phyloP scores from a whole-genome alignment of 2,113 vertebrate species.

The Barnardius zonarius region DNA sequence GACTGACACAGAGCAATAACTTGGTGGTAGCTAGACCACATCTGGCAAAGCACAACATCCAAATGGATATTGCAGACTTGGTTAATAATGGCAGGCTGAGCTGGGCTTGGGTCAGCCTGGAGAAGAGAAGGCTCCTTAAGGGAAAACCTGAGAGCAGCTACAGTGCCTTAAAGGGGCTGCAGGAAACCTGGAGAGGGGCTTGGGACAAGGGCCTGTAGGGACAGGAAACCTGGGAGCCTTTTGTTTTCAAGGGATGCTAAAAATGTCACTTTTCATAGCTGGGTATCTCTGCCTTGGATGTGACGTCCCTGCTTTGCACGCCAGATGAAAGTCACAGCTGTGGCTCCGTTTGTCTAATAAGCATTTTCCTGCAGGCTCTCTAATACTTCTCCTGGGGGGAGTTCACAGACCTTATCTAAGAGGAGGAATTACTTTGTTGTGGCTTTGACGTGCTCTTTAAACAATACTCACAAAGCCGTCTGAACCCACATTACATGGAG shows the following conservation, averaged over 20 bases:
- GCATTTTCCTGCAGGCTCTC: background rate
- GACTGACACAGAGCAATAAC: background rate
- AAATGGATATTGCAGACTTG: background rate
- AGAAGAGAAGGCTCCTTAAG: background rate
- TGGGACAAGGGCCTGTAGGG: too few relatives aligned
- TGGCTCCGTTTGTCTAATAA: slow-evolving; percentile 36
- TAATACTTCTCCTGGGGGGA: background rate
- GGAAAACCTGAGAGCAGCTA: background rate
- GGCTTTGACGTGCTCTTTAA: background rate
- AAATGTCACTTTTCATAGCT: background rate
- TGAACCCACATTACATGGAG: slow-evolving; percentile 8
- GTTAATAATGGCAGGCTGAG: background rate
- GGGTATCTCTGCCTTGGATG: background rate
- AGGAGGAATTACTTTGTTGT: slow-evolving; percentile 4
- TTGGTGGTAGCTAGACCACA: background rate
- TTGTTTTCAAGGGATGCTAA: background rate
- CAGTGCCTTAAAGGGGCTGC: background rate
- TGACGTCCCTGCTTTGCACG: background rate
- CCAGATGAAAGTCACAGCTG: slow-evolving; percentile 44
- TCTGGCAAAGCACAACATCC: background rate
- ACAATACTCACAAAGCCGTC: background rate
- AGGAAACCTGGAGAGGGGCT: background rate
- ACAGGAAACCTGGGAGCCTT: background rate
- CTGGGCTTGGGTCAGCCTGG: background rate
- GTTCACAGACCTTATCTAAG: background rate